These are phyloP conservation scores for Nineta flava DNA, from an alignment of 2,888 invertebrate species.

Conservation along the genomic window DNA sequence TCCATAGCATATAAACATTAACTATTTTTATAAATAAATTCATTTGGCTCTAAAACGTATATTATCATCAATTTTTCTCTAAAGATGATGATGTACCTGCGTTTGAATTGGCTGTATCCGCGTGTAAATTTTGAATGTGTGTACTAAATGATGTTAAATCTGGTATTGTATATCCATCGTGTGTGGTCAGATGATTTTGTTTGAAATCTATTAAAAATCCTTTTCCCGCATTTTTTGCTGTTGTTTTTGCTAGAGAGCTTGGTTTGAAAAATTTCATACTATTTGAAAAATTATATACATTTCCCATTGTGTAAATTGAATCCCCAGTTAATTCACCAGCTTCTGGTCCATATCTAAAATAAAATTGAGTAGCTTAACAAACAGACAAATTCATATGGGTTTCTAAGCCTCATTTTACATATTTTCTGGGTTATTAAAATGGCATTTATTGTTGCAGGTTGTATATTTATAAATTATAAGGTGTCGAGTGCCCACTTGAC, in stretches of 20 bases:
- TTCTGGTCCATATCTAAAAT: slow-evolving; percentile 46
- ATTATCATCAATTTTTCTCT: not conserved
- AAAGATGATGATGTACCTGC: not conserved
- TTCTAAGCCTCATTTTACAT: no score
- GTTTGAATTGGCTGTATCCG: not conserved
- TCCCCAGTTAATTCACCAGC: slow-evolving; percentile 47
- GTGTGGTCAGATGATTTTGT: not conserved
- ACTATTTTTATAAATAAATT: no score
- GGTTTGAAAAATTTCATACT: slow-evolving; percentile 49
- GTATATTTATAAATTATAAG: no score
- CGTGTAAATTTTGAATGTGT: not conserved
- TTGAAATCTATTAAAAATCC: slow-evolving; percentile 29
- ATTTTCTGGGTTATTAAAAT: no score
- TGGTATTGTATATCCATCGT: not conserved
- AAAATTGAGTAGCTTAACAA: slow-evolving; percentile 1
- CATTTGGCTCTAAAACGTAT: no score
- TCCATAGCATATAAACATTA: no score
- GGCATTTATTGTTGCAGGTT: no score
- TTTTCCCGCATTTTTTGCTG: slow-evolving; percentile 44
- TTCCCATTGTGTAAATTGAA: slow-evolving; percentile 52
- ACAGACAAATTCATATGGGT: not conserved
- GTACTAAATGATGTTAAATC: not conserved
- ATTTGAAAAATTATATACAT: slow-evolving; percentile 45
- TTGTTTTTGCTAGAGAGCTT: slow-evolving; percentile 44
- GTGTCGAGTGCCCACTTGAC: no score